Base-by-base conservation (phyloP, 2,113 vertebrate species). In the Ctenodactylus gundi region DNA sequence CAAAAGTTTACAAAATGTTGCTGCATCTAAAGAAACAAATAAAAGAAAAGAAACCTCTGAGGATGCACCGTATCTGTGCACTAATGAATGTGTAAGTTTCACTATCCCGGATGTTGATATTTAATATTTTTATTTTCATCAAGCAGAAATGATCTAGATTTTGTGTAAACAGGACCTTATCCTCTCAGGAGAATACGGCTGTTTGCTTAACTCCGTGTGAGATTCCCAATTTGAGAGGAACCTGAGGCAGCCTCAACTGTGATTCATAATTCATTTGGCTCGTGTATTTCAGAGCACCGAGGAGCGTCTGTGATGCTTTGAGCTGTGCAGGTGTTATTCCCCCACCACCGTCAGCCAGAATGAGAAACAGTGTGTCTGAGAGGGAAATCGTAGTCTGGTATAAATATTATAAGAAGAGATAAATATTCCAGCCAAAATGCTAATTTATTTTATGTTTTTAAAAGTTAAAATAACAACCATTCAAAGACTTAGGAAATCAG, bases 161-260 rank as follows among this genome's bases (percentile, higher is more conserved):
- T 64, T 83, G 2, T 58, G 15, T 29, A 58, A 92, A 21, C 12
- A 34, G 76, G 17, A 44, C 34, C 1, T 60, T 27, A 27, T 36
- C 57, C 18, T 73, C 93, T 78, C 46, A 17, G 46, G 4, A 57
- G 77, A 90, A 85, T 39, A 77, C 81, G 41, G 72, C 6, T 75
- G 17, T 82, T 78, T 93, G 81, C 81, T 93, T 94, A 89, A 39
- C 20, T 39, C n/a, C n/a, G 6, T 84, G 65, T 70, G 65, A 72
- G 87, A 92, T 87, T 73, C 58, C 64, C 60, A 70, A 58, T 70
- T 90, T 90, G 85, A 94, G 88, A 73, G 85, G 83, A 67, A 85
- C 55, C 57, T 83, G 39, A 80, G 62, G 55, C 21, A 53, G 20
- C 65, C 64, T 53, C 58, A 73, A n/a, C 51, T 53, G 39, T 64